Base-by-base conservation (phyloP, 1,140 invertebrate genomes). In the Euwallacea fornicatus region DNA sequence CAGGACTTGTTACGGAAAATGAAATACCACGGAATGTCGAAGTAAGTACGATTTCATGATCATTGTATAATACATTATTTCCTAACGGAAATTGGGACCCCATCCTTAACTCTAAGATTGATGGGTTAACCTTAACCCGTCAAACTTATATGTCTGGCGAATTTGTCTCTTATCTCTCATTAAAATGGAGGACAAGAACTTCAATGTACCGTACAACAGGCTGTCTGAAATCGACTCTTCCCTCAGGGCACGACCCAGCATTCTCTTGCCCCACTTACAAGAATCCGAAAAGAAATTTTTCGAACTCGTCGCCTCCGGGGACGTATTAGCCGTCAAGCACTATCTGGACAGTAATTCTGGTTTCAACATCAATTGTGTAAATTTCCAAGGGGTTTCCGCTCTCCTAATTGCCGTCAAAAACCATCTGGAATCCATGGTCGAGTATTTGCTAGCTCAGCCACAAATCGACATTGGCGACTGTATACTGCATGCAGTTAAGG, bases 321-420 rank as follows among this genome's bases (percentile, higher is more conserved):
- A 82, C 67, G 78, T 85, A 0, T 16, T 76, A 0, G 79, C 77
- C n/a, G 82, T 83, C 0, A 72, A 76, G 59, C 71, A 78, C 7
- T 85, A 83, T 75, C 63, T 86, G 0, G 53, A 77, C 2, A 66
- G 75, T 0, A 79, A 85, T 73, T 76, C 78, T 0, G 69, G 75
- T 7, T 82, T 86, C 61, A 84, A 86, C 67, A 79, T 86, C 41
- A 86, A 86, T 61, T 83, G 80, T 65, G 72, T 80, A 0, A 83
- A 86, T 72, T 86, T 83, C 76, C 84, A 86, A 83, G 86, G 86
- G 33, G 76, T 84, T 3, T 84, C 85, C 7, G 85, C 85, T 7
- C 81, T 88, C 7, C 83, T 87, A 69, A 78, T 87, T 61, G 86
- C 86, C 0, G 82, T 87, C 6, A 77, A 81, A 72, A 83, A 83